Evolutionary conservation across 37 sponge, comb jelly and placozoan species (phyloP).

Genomic region (Haliclona indistincta): DNA sequence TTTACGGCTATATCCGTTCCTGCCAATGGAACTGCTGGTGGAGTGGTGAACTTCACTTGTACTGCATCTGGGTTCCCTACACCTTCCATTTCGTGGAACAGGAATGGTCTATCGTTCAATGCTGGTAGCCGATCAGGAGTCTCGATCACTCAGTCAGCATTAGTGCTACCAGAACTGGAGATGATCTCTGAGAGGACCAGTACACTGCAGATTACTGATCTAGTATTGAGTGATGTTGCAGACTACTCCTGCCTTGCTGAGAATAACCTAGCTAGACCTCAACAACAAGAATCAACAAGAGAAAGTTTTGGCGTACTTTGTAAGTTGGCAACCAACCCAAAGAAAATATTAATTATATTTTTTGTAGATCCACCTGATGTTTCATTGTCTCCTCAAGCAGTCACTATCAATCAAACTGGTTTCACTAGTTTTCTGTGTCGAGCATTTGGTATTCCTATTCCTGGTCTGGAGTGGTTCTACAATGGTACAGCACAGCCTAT

Average conservation of each 20-base stretch:
- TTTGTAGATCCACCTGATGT: conserved; percentile 3
- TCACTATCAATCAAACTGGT: conserved; percentile 10
- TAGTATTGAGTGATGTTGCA: not conserved
- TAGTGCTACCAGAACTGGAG: not conserved
- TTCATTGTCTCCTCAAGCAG: not conserved
- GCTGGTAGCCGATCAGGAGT: not conserved
- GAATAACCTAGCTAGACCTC: not conserved
- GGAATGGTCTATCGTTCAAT: not conserved
- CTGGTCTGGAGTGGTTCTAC: not conserved
- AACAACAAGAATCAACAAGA: not conserved
- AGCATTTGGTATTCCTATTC: not conserved
- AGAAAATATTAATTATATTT: not conserved
- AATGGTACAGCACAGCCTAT: not conserved
- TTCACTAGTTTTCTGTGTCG: not conserved
- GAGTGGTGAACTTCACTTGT: not conserved
- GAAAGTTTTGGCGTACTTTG: not conserved
- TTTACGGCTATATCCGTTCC: not conserved
- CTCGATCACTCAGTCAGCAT: no score
- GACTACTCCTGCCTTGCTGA: not conserved
- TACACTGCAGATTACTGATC: not conserved
- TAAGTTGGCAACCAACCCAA: not conserved
- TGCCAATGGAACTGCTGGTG: conserved; percentile 3
- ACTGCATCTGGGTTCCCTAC: not conserved
- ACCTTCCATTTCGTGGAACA: not conserved
- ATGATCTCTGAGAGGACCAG: not conserved